phyloP scores from a whole-genome alignment of 2,797 vertebrate genomes.

The Crocidura indochinensis region DNA sequence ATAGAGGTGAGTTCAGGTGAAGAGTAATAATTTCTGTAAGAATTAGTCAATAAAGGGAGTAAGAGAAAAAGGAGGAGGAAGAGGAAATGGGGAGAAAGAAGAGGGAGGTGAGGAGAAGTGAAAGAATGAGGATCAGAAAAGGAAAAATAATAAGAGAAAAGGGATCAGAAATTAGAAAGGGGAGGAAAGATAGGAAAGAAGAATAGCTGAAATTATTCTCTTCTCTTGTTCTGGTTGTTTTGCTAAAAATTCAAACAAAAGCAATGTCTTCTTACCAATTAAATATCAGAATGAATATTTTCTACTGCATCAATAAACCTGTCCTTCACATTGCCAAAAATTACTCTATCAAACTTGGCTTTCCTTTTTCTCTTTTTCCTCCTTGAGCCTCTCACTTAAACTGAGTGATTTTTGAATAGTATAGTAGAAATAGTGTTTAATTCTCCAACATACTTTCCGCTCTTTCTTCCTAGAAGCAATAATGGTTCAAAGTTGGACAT shows the following conservation, averaged over 20 bases:
- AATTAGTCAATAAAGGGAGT: neutral
- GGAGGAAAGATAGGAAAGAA: neutral
- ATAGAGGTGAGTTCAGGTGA: neutral
- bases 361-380: neutral
- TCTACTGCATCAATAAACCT: neutral
- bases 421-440: neutral
- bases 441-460: neutral
- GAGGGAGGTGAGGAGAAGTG: too few species aligned
- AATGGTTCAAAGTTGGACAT: too few species aligned
- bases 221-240: neutral
- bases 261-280: neutral
- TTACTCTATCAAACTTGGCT: neutral
- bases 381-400: neutral
- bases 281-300: neutral
- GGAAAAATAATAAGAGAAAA: too few species aligned
- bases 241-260: slow-evolving; percentile 43
- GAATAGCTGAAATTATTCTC: neutral
- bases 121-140: too few species aligned
- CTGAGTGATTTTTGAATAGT: neutral
- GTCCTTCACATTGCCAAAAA: neutral
- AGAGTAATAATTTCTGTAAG: neutral
- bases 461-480: neutral
- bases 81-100: too few species aligned
- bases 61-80: neutral
- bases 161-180: accelerated